A percentile compares a stretch with the other conserved stretches of the same genome.
Conservation (phyloP, 2,888 invertebrate genomes). For the Ctenicera cuprea region DNA sequence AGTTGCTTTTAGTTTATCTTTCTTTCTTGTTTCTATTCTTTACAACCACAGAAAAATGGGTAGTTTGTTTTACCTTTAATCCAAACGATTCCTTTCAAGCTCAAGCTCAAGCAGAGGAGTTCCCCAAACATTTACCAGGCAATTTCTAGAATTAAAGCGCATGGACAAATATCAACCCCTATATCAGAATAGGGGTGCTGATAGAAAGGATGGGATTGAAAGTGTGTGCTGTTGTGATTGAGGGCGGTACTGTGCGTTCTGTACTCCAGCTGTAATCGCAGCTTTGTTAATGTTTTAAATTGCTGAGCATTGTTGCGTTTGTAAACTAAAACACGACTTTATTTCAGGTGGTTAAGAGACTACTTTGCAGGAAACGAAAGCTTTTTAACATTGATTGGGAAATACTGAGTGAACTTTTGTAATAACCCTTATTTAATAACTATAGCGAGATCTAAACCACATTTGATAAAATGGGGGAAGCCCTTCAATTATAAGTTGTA, state of each 20-base stretch:
- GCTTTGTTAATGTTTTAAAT: slow-evolving; percentile 45
- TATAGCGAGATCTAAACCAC: no score
- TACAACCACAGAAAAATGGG: no score
- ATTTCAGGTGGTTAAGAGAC: no score
- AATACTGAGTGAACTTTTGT: no score
- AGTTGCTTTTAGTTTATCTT: not conserved
- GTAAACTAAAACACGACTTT: not conserved
- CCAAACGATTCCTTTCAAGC: no score
- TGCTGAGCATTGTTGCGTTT: slow-evolving; percentile 1
- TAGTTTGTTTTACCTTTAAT: no score
- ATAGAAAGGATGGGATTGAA: slow-evolving; percentile 50
- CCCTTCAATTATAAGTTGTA: no score
- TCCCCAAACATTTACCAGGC: slow-evolving; percentile 40
- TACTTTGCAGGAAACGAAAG: no score
- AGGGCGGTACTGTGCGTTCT: slow-evolving; percentile 27
- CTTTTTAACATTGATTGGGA: no score
- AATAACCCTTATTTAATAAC: no score
- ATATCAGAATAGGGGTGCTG: slow-evolving; percentile 49
- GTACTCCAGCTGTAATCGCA: slow-evolving; percentile 21
- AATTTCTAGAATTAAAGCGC: slow-evolving; percentile 48
- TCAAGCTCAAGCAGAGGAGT: slow-evolving; percentile 1
- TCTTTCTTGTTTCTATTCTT: not conserved
- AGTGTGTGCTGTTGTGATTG: slow-evolving; percentile 47
- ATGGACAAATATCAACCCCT: slow-evolving; percentile 30
- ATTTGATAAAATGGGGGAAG: no score